phyloP scores from a whole-genome alignment of 2,113 vertebrate species.

The Vombatus ursinus region DNA sequence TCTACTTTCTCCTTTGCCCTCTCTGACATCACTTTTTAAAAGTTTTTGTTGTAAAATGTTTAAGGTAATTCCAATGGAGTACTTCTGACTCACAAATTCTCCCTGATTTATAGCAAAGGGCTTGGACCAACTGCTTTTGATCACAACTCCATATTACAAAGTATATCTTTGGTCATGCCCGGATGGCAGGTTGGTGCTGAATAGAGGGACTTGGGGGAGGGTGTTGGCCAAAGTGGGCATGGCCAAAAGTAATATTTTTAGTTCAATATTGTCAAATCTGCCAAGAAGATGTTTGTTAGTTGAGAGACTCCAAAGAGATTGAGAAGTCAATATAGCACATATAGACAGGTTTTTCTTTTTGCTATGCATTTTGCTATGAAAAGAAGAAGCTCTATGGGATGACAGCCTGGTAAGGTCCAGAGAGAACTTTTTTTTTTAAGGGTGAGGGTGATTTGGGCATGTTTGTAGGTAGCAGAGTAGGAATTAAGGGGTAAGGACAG shows the following conservation, averaged over 20 bases:
- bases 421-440: neutral
- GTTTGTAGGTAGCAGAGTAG: neutral
- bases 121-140: neutral
- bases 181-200: neutral
- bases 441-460: neutral
- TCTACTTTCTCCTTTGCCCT: neutral
- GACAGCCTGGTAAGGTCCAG: neutral
- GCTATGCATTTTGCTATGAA: neutral
- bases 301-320: neutral
- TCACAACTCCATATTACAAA: neutral
- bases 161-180: neutral
- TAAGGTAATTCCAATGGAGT: neutral
- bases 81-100: neutral
- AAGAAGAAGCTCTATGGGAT: neutral
- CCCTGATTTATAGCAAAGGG: neutral
- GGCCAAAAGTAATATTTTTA: neutral
- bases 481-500: neutral
- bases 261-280: neutral
- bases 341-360: neutral
- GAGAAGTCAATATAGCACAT: neutral
- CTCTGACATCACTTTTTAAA: neutral
- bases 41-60: neutral
- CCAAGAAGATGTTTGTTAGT: neutral
- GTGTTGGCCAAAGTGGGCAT: neutral
- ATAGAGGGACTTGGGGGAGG: neutral